Evolutionary conservation across 2,888 invertebrate species (phyloP), one percentile per base, ranked within the genome.

Genomic region (Aphrophora alni): DNA sequence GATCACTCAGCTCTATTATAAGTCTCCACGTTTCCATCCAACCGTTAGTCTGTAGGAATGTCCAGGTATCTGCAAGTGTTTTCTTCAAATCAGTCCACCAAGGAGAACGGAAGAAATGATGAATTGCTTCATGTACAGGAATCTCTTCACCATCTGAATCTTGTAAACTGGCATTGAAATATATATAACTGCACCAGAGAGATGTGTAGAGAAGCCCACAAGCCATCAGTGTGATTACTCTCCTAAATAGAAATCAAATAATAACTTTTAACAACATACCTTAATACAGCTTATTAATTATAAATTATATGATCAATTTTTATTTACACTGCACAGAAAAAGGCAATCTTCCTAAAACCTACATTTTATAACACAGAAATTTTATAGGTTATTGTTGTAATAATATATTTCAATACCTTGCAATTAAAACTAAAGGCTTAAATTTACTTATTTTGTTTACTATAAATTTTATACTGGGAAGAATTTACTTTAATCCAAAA

Each of bases 11-110:
- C 83, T 96, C 95, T 8, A 96, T 92, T 26, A 98, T 90, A 87
- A 97, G 95, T 85, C 94, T 93, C 95, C 95, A 97, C 0, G 96
- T 93, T 86, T 95, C 95, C 86, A 92, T 92, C 94, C 94, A 98
- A 81, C 98, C 98, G 87, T 98, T 94, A 85, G 94, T 93, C 86
- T 93, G 93, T 0, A 94, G 95, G 87, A 93, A 95, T 75, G 91
- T 91, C 89, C 95, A 97, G 0, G 95, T 92, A 80, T 95, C 94
- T 21, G 90, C 88, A 0, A 97, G 87, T 26, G 88, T 88, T 10
- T 93, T 93, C 86, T 93, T 92, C 38, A 96, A 90, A 86, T 97
- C 95, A n/a, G 93, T 90, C 95, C 96, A 97, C 89, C 93, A 90
- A 81, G 96, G 96, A 3, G 96, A 96, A 5, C 95, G 96, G 85